Evolutionary conservation across 2,113 vertebrate species (phyloP).

Genomic region (Corvus moneduloides): DNA sequence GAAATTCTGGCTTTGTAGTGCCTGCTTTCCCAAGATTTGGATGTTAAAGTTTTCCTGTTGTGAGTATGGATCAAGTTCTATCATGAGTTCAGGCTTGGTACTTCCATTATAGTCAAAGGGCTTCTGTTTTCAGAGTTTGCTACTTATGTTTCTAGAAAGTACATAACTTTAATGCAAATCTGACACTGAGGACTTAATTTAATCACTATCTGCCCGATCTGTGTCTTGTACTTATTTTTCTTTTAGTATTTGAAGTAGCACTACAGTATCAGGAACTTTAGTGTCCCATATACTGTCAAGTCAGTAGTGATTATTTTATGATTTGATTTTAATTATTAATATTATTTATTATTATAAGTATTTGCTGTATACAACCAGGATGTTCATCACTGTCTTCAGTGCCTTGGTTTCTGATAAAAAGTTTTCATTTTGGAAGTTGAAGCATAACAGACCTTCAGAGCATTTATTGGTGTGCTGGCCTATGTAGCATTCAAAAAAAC

Average conservation of each 20-base stretch:
- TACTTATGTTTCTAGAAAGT: neutral
- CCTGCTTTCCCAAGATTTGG: neutral
- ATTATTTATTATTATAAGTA: neutral
- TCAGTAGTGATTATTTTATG: neutral
- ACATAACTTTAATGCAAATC: neutral
- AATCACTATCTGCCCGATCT: neutral
- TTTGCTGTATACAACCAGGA: neutral
- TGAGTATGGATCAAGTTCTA: fast-evolving
- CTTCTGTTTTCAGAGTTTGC: neutral
- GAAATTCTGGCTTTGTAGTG: neutral
- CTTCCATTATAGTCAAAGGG: neutral
- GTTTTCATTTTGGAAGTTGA: neutral
- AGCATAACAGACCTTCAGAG: neutral
- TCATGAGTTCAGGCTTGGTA: neutral
- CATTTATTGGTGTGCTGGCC: neutral
- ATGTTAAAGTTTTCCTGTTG: neutral
- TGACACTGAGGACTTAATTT: neutral
- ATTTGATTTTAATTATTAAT: neutral
- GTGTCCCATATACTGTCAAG: neutral
- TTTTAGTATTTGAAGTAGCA: neutral
- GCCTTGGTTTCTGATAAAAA: neutral
- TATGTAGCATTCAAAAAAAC: neutral
- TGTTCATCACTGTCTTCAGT: neutral
- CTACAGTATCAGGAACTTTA: neutral
- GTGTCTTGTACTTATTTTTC: neutral